Evolutionary conservation across 2,888 invertebrate genomes (phyloP).

Genomic region (Calliopum simillimum): DNA sequence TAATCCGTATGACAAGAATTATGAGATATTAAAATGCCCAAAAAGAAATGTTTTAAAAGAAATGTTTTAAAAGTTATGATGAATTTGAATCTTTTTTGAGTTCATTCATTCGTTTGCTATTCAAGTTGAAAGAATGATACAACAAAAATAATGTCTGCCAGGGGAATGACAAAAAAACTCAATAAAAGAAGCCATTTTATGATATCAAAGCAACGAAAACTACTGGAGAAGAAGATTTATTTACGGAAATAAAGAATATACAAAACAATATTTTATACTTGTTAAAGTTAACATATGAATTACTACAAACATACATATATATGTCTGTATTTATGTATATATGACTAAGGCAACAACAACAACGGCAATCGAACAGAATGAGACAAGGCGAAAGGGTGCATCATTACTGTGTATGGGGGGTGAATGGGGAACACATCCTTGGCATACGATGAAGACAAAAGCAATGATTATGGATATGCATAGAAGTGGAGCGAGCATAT

Average conservation of each 20-base stretch:
- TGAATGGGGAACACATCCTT: conserved; percentile 5
- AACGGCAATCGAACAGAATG: not conserved
- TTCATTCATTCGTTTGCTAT: no score
- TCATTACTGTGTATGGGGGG: not conserved
- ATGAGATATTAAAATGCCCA: no score
- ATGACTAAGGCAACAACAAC: conserved; percentile 1
- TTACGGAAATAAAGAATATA: conserved; percentile 20
- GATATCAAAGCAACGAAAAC: not conserved
- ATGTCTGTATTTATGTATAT: no score
- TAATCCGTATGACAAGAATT: no score
- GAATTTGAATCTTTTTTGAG: no score
- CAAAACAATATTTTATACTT: conserved; percentile 23
- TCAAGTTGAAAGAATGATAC: no score
- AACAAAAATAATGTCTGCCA: no score
- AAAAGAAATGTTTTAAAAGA: no score
- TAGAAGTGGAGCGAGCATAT: conserved; percentile 19
- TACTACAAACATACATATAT: no score
- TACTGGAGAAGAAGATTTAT: conserved; percentile 8
- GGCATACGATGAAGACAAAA: conserved; percentile 7
- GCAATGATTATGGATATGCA: conserved; percentile 13
- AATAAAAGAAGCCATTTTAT: no score
- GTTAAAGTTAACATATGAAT: not conserved
- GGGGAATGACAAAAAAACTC: no score
- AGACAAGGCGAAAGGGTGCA: not conserved
- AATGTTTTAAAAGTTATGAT: no score